These are phyloP conservation scores for Sinhomidia bicolor DNA, from an alignment of 2,888 invertebrate species.

Conservation along the genomic window DNA sequence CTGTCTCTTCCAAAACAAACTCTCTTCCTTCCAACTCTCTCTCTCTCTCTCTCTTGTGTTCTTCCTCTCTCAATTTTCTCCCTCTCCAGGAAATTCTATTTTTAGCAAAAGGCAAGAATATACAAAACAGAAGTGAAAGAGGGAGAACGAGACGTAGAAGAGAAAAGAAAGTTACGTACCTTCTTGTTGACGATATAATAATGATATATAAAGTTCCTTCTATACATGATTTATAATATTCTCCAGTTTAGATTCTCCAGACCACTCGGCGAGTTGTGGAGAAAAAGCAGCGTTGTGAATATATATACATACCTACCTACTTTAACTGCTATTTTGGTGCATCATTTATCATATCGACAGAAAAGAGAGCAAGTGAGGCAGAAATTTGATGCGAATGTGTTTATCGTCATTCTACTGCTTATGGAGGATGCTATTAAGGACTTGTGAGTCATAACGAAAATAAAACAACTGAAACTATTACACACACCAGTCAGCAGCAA, in stretches of 20 bases:
- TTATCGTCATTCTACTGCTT: neutral
- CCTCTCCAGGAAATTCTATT: constrained; percentile 42
- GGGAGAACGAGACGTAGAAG: neutral
- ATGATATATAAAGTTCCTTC: neutral
- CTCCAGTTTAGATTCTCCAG: neutral
- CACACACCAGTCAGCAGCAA: neutral
- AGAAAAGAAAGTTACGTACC: constrained; percentile 29
- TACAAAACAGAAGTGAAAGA: neutral
- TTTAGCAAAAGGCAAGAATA: constrained; percentile 53
- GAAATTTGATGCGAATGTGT: constrained; percentile 28
- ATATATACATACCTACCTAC: neutral
- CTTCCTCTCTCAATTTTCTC: constrained; percentile 32
- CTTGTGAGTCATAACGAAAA: neutral
- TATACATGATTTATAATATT: neutral
- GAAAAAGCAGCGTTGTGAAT: neutral
- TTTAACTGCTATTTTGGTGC: constrained; percentile 42
- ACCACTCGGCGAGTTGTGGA: neutral
- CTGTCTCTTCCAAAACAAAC: constrained; percentile 52
- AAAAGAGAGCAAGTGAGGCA: neutral
- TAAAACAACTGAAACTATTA: neutral
- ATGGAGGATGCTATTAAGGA: neutral
- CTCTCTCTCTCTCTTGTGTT: constrained; percentile 31
- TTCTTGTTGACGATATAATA: neutral
- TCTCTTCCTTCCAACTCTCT: neutral
- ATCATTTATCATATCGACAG: constrained; percentile 40